phyloP scores from a whole-genome alignment of 2,797 vertebrate species.

The Amphiprion clarkii region DNA sequence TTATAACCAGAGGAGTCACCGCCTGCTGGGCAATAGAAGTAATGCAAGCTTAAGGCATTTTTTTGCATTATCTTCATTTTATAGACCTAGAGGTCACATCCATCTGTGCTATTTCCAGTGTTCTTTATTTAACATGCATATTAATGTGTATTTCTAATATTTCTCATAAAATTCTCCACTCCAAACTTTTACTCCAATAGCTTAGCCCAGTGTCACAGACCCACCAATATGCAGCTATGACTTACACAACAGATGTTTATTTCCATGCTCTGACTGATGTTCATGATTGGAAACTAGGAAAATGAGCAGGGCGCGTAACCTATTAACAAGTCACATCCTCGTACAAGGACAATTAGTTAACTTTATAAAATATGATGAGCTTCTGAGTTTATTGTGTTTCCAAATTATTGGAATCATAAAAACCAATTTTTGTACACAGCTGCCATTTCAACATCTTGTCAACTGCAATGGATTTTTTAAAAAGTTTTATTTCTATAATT shows the following conservation, averaged over 20 bases:
- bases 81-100: no score
- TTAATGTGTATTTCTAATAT: background rate
- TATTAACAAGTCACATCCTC: constrained; percentile 49
- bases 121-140: no score
- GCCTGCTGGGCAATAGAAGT: no score
- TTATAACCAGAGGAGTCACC: no score
- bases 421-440: constrained; percentile 46
- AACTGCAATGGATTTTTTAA: constrained; percentile 30
- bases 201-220: background rate
- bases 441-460: constrained; percentile 32
- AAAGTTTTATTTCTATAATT: no score
- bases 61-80: no score
- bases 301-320: constrained; percentile 27
- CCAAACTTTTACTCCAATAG: background rate
- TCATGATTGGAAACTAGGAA: constrained; percentile 32
- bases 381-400: constrained; percentile 67
- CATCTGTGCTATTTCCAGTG: no score
- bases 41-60: no score
- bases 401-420: constrained; percentile 52
- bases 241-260: constrained; percentile 6
- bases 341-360: constrained; percentile 55
- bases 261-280: constrained; percentile 2
- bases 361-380: constrained; percentile 64
- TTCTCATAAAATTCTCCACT: background rate
- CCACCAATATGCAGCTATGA: constrained; percentile 5